A percentile compares a stretch with the other conserved stretches of the same genome.
phyloP scores from a whole-genome alignment of 1,140 invertebrate genomes.

The Ephestia elutella region DNA sequence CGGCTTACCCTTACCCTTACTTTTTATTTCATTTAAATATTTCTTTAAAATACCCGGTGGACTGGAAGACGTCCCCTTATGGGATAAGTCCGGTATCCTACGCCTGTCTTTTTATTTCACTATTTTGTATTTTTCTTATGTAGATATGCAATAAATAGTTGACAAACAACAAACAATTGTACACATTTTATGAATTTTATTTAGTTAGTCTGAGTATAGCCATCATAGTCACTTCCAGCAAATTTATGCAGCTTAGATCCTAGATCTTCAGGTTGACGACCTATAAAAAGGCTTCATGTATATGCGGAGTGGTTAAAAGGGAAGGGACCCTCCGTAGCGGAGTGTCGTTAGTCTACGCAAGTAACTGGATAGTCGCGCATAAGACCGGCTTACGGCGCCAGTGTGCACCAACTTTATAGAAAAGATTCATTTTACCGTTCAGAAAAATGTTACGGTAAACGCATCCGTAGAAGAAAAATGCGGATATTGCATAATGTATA shows the following conservation, averaged over 20 bases:
- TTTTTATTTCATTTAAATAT: too few relatives aligned
- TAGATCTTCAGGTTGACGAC: slow-evolving; percentile 43
- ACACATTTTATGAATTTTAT: too few relatives aligned
- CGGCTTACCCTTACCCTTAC: too few relatives aligned
- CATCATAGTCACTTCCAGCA: not conserved
- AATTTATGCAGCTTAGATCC: not conserved
- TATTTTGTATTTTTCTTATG: too few relatives aligned
- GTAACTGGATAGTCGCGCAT: slow-evolving; percentile 30
- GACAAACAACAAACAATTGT: too few relatives aligned
- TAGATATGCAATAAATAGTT: too few relatives aligned
- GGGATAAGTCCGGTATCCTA: too few relatives aligned
- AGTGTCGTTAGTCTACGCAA: slow-evolving; percentile 39
- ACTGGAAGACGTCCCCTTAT: too few relatives aligned
- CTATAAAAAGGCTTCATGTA: slow-evolving; percentile 57
- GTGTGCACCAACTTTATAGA: not conserved
- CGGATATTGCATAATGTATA: not conserved
- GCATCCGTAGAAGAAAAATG: not conserved
- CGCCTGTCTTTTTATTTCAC: too few relatives aligned
- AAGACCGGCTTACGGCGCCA: not conserved
- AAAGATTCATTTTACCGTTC: not conserved
- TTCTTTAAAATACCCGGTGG: too few relatives aligned
- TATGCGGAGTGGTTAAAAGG: slow-evolving; percentile 39
- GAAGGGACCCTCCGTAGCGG: slow-evolving; percentile 27
- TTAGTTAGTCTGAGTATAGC: too few relatives aligned
- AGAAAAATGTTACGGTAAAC: not conserved